Percentiles rank a stretch among this genome's conserved stretches.
Evolutionary conservation across 2,888 invertebrate genomes (phyloP).

Genomic region (Himalopsyche anomala): DNA sequence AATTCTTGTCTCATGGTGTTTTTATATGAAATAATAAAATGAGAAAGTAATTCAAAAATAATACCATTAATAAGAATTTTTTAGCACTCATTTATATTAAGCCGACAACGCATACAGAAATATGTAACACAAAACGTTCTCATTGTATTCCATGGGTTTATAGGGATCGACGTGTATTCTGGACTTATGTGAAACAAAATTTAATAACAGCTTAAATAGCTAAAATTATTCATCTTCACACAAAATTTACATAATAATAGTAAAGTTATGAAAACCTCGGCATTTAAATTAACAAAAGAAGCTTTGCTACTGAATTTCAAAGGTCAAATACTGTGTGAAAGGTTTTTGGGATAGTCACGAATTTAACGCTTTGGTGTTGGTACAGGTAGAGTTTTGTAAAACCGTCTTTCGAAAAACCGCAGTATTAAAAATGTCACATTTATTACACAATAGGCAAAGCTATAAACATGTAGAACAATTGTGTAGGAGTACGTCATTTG

Average conservation of each 20-base stretch:
- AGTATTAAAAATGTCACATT: no score
- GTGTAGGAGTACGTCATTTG: no score
- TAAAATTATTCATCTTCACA: neutral
- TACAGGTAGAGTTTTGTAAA: no score
- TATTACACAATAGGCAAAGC: no score
- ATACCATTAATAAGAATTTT: no score
- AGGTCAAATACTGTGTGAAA: neutral
- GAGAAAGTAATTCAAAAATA: no score
- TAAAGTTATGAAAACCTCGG: slow-evolving; percentile 10
- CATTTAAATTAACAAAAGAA: slow-evolving; percentile 8
- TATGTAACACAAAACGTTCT: neutral
- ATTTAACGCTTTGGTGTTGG: no score
- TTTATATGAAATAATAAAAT: no score
- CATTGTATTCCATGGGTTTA: neutral
- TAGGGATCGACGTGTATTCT: slow-evolving; percentile 15
- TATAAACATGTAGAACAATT: no score
- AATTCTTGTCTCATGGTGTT: no score
- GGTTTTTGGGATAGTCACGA: neutral
- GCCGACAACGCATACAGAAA: neutral
- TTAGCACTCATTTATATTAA: neutral
- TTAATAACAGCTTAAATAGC: slow-evolving; percentile 8
- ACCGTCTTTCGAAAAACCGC: no score
- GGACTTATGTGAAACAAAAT: neutral
- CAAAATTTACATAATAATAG: slow-evolving; percentile 6
- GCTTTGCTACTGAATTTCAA: neutral